These are phyloP conservation scores for Tupiocoris notatus DNA, from an alignment of 2,888 invertebrate genomes.

Conservation along the genomic window DNA sequence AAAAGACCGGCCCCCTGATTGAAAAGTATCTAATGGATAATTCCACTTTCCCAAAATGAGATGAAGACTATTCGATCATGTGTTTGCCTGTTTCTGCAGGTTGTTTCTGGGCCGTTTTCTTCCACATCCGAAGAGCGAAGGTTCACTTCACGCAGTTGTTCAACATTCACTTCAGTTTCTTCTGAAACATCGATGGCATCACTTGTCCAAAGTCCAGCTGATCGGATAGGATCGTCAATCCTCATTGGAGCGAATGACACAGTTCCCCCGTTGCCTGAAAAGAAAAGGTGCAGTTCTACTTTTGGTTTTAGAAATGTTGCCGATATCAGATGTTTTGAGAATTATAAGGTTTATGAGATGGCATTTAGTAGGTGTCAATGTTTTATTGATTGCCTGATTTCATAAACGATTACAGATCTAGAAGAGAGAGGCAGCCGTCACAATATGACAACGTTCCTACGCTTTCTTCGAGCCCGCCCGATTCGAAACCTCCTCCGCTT, in stretches of 20 bases:
- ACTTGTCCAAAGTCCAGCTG: constrained; percentile 17
- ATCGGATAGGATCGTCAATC: neutral
- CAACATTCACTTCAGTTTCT: constrained; percentile 33
- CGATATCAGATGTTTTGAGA: no score
- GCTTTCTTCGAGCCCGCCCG: constrained; percentile 51
- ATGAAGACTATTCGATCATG: neutral
- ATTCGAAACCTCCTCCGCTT: constrained; percentile 78
- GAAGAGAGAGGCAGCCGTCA: constrained; percentile 63
- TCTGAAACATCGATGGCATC: constrained; percentile 35
- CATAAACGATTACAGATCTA: constrained; percentile 51
- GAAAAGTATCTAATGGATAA: no score
- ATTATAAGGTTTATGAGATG: no score
- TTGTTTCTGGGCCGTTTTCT: constrained; percentile 21
- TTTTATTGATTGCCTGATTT: no score
- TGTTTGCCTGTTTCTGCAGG: neutral
- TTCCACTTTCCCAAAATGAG: no score
- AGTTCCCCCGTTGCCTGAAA: constrained; percentile 66
- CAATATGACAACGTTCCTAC: constrained; percentile 67
- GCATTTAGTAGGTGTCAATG: no score
- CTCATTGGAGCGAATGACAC: constrained; percentile 45
- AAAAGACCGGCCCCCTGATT: no score
- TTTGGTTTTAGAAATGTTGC: no score
- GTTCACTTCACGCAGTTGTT: constrained; percentile 29
- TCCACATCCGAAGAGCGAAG: constrained; percentile 29
- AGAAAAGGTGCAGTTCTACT: constrained; percentile 55